Evolutionary conservation across 2,888 invertebrate species (phyloP), one percentile per base, ranked within the genome.

Genomic region (Dicyrtoma fusca): DNA sequence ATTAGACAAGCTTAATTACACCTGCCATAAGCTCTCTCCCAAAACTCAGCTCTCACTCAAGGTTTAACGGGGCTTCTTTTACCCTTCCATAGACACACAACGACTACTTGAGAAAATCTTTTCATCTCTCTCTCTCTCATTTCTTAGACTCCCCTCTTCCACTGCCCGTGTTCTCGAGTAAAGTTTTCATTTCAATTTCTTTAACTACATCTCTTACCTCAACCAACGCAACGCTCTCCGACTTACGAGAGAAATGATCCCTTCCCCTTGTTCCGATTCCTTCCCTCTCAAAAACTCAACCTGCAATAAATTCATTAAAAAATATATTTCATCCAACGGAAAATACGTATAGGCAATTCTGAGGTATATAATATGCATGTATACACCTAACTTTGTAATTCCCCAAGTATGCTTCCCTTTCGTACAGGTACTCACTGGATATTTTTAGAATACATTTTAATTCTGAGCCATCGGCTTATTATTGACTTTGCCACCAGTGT

Each of bases 1-100:
- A 73, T 73, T 73, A 73, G 73, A 73, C 73, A 69, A 65, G 73
- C 73, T 73, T 73, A 73, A 73, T 73, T 73, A 73, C 73, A 70
- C 65, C 69, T 70, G 69, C 65, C 65, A 70, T 73, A 73, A 73
- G 65, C 57, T 70, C 49, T 53, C 59, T n/a, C n/a, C n/a, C n/a
- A n/a, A n/a, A 73, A 64, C 64, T 64, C 45, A 45, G 26, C 64
- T 64, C 64, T 13, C 19, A 44, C 45, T 62, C 21, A 4, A 59
- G 59, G n/a, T 59, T 42, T 17, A 17, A 34, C 61, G 13, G 14
- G 13, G 2, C n/a, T n/a, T n/a, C n/a, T n/a, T 17, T 5, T 47
- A n/a, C 17, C 47, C 17, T 17, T 47, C 2, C 5, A 21, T 44
- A 62, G 62, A 62, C 4, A 62, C 62, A 45, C 62, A 62, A 17